These are phyloP conservation scores for Cerceris rybyensis DNA, from an alignment of 2,888 invertebrate genomes.

Conservation along the genomic window DNA sequence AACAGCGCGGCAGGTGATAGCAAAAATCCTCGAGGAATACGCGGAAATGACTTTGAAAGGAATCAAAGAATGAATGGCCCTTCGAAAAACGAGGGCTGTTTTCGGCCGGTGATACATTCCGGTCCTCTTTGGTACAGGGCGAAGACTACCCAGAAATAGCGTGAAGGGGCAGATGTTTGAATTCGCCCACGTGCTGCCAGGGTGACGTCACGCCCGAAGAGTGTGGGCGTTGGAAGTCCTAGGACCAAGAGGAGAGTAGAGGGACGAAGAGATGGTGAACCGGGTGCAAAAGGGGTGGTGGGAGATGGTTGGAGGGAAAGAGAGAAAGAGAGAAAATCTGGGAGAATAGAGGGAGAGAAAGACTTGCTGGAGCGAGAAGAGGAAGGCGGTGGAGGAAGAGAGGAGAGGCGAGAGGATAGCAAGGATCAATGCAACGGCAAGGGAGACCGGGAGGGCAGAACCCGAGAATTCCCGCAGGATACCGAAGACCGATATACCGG, in stretches of 20 bases:
- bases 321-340: slow-evolving; percentile 12
- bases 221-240: slow-evolving; percentile 72
- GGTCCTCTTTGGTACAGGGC: slow-evolving; percentile 15
- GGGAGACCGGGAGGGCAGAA: slow-evolving; percentile 68
- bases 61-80: slow-evolving; percentile 15
- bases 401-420: slow-evolving; percentile 39
- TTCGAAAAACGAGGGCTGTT: slow-evolving; percentile 12
- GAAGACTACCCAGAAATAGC: slow-evolving; percentile 56
- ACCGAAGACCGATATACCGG: slow-evolving; percentile 39
- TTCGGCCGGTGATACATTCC: slow-evolving; percentile 24
- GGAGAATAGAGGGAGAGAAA: neutral
- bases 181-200: slow-evolving; percentile 79
- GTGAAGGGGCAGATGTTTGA: slow-evolving; percentile 74
- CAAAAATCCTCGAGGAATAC: slow-evolving; percentile 11
- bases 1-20: neutral
- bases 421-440: slow-evolving; percentile 77
- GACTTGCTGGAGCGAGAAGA: neutral
- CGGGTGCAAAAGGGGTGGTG: neutral
- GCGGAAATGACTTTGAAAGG: slow-evolving; percentile 13
- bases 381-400: neutral
- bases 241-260: neutral
- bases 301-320: slow-evolving; percentile 7
- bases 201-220: slow-evolving; percentile 81
- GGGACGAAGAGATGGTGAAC: neutral
- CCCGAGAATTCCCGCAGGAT: slow-evolving; percentile 77